These are phyloP conservation scores for Tethea ocularis DNA, from an alignment of 2,888 invertebrate genomes.

Conservation along the genomic window DNA sequence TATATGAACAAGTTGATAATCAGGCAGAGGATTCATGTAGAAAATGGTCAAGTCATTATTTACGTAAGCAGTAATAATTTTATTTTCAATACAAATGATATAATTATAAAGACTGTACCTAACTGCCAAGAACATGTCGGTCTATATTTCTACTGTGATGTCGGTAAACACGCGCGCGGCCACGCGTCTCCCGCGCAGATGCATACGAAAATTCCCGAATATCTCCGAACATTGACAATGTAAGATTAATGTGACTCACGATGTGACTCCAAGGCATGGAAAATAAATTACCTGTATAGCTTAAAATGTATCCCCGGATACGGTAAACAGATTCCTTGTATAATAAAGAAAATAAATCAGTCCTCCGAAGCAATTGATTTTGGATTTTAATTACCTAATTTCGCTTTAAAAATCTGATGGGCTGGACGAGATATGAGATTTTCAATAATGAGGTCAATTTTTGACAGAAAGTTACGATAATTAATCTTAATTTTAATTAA, in stretches of 20 bases:
- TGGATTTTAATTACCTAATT: background rate
- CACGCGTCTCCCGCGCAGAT: constrained; percentile 23
- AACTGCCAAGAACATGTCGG: too few relatives aligned
- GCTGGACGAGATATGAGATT: background rate
- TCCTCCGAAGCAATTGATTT: background rate
- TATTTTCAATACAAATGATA: too few relatives aligned
- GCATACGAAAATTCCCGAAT: background rate
- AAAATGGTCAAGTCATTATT: too few relatives aligned
- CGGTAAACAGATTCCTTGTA: background rate
- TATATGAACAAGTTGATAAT: too few relatives aligned
- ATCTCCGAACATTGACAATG: constrained; percentile 16
- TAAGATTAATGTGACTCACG: constrained; percentile 35
- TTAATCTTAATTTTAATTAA: too few relatives aligned
- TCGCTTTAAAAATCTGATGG: background rate
- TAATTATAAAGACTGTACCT: too few relatives aligned
- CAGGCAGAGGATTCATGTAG: too few relatives aligned
- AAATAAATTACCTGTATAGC: constrained; percentile 29
- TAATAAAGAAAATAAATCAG: background rate
- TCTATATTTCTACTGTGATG: too few relatives aligned
- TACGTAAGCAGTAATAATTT: too few relatives aligned
- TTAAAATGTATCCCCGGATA: background rate
- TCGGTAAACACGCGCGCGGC: constrained; percentile 24
- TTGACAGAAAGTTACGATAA: too few relatives aligned
- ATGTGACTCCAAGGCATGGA: constrained; percentile 20
- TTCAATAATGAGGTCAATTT: background rate